phyloP scores from a whole-genome alignment of 2,888 invertebrate genomes.

The Caenorhabditis sulstoni region DNA sequence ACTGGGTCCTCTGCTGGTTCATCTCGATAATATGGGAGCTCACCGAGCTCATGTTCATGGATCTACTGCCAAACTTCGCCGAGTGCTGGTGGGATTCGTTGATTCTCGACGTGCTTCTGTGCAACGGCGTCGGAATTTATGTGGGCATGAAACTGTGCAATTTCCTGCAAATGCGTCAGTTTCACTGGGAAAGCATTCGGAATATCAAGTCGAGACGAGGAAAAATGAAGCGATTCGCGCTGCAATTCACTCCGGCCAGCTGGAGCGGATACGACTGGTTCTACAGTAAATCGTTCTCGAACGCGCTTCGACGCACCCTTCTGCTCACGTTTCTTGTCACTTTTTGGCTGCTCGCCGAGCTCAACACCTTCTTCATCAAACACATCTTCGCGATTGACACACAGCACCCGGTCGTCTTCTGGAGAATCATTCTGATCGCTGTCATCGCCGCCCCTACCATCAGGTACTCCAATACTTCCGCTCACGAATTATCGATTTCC shows the following conservation, averaged over 20 bases:
- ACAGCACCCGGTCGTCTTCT: conserved; percentile 89
- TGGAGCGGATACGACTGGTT: conserved; percentile 87
- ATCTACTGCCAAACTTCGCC: conserved; percentile 79
- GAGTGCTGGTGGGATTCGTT: conserved; percentile 99
- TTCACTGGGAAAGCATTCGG: conserved; percentile 98
- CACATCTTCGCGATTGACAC: conserved; percentile 99
- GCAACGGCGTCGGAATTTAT: conserved; percentile 97
- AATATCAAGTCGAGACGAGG: conserved; percentile 96
- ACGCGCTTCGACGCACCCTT: conserved; percentile 28
- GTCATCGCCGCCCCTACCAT: conserved; percentile 97
- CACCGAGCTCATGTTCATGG: conserved; percentile 85
- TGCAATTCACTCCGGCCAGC: conserved; percentile 97
- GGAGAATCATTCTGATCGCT: conserved; percentile 91
- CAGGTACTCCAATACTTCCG: too few relatives aligned
- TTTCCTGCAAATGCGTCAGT: conserved; percentile 96
- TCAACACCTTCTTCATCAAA: conserved; percentile 98
- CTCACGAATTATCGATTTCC: too few relatives aligned
- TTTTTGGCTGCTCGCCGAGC: conserved; percentile 86
- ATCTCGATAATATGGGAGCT: conserved; percentile 99
- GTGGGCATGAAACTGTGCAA: conserved; percentile 94
- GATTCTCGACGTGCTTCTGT: conserved; percentile 93
- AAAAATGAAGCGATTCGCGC: conserved; percentile 94
- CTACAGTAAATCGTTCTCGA: conserved; percentile 42
- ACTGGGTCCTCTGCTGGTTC: conserved; percentile 96
- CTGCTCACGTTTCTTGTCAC: conserved; percentile 46